Evolutionary conservation across 1,140 invertebrate genomes (phyloP), one percentile per base, ranked within the genome.

Genomic region (Bacillus rossius): DNA sequence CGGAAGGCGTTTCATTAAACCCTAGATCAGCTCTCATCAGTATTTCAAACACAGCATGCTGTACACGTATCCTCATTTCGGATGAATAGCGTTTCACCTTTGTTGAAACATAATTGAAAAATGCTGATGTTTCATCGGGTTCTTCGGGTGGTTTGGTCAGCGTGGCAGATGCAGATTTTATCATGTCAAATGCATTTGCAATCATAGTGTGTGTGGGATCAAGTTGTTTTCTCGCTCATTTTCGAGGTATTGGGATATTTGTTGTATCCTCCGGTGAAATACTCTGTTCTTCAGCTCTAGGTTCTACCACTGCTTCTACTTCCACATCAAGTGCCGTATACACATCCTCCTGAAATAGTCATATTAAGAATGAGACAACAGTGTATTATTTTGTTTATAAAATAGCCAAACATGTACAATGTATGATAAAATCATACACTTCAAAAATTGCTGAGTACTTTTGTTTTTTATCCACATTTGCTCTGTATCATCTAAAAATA

Each of bases 41-140:
- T 14, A 45, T 14, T 7, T 45, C 42, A n/a, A 45, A 45, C 42
- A 45, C 42, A 45, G 42, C 42, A 45, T 45, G 42, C 42, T 45
- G 16, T 22, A 45, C 42, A 17, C 16, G 3, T 17, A 4, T 45
- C 14, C 20, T 17, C 16, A n/a, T 45, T 22, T 45, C 42, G 20
- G 42, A 45, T 5, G 42, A 14, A 45, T 45, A 45, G 16, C n/a
- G 5, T 45, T 45, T 45, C 42, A 45, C 42, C 20, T 45, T 45
- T 45, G 42, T 45, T 19, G 42, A 17, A 22, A 45, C 42, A 14
- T 45, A 45, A 22, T 17, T 45, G 14, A 45, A 45, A 45, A 45
- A 45, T 5, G 42, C 16, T 8, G 16, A 7, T 5, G n/a, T 45
- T 22, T 45, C 42, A 22, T 45, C 20, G 42, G 42, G 42, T 45